Evolutionary conservation across 1,140 invertebrate genomes (phyloP), one percentile per base, ranked within the genome.

Genomic region (Choristoneura fumiferana): DNA sequence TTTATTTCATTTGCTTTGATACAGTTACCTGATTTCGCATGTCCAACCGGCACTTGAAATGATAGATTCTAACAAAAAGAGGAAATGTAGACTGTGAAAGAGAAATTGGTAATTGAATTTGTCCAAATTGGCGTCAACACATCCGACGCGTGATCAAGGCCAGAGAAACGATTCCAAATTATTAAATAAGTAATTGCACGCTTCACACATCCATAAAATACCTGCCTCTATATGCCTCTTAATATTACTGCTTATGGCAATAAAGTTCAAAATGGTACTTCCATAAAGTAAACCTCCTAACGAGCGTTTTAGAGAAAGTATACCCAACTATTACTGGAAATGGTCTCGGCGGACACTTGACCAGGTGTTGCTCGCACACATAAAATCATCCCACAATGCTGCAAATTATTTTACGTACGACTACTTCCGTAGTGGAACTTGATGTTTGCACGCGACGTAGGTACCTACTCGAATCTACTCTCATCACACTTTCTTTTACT

Each of bases 71-170:
- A 49, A 49, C 43, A 49, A 33, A 49, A 56, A 34, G 15, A 56
- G 13, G 33, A 38, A 39, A 36, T 22, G 29, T 55, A 55, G 34
- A 39, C 17, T 15, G 54, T 55, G 38, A 57, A 43, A 57, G 39
- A 37, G 40, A 52, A 58, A 58, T 49, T 58, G 22, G 35, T 58
- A 58, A 58, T 58, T 58, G 57, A 59, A 59, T 59, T 52, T 39
- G 49, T 13, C 39, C 18, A 57, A 57, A 39, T 43, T 43, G 37
- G 38, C 57, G 17, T 53, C 57, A 40, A 59, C 35, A 54, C 57
- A 43, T 29, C 35, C 22, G 22, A 34, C 10, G 57, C 61, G 29
- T 62, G 43, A 62, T 61, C 37, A 56, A 61, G 40, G 40, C 53
- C 61, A 52, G 61, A 55, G 61, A 56, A 63, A 63, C 60, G 43